A percentile compares a stretch with the other conserved stretches of the same genome.
phyloP scores from a whole-genome alignment of 2,888 invertebrate genomes.

The Drepana falcataria region DNA sequence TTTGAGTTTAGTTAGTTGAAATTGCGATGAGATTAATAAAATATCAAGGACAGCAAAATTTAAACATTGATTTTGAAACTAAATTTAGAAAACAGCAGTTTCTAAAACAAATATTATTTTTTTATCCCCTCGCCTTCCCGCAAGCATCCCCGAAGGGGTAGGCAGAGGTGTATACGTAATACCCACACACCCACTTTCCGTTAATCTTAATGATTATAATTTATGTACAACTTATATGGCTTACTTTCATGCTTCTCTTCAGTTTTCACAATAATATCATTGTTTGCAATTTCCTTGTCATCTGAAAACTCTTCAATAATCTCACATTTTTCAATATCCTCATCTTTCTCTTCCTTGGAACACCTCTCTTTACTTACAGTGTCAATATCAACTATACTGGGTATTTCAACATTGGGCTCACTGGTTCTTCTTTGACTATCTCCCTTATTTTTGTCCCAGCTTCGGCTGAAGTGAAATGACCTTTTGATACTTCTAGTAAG shows the following conservation, averaged over 20 bases:
- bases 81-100: too few species aligned
- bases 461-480: conserved; percentile 69
- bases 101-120: too few species aligned
- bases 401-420: conserved; percentile 61
- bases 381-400: conserved; percentile 41
- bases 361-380: conserved; percentile 31
- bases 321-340: conserved; percentile 65
- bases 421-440: conserved; percentile 64
- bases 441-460: conserved; percentile 66
- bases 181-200: too few species aligned
- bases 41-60: too few species aligned
- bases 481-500: conserved; percentile 71
- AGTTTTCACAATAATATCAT: conserved; percentile 47
- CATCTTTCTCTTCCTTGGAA: conserved; percentile 65
- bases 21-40: too few species aligned
- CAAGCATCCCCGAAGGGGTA: too few species aligned
- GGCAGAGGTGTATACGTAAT: too few species aligned
- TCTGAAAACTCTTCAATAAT: conserved; percentile 62
- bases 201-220: not conserved
- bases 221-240: not conserved
- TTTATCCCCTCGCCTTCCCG: too few species aligned
- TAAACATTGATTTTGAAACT: too few species aligned
- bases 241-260: conserved; percentile 59
- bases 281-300: conserved; percentile 63
- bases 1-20: too few species aligned